Evolutionary conservation across 2,888 invertebrate genomes (phyloP).

Genomic region (Conomelus anceps): DNA sequence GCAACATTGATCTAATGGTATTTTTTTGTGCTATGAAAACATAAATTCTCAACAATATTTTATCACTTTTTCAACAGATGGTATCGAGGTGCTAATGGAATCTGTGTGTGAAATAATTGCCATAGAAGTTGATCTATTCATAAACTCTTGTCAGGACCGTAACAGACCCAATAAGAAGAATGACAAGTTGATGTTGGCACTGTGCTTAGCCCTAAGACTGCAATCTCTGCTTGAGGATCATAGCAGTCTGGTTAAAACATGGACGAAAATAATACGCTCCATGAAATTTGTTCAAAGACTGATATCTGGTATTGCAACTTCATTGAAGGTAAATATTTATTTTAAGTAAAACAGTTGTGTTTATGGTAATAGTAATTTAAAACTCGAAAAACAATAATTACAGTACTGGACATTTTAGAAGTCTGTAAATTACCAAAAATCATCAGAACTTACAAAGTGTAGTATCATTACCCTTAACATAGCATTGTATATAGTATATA

Average conservation of each 20-base stretch:
- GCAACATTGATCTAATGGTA: background rate
- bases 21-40: background rate
- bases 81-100: background rate
- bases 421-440: no score
- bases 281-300: background rate
- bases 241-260: background rate
- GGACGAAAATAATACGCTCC: background rate
- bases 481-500: no score
- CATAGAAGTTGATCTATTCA: background rate
- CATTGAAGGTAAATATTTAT: background rate
- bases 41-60: background rate
- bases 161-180: background rate
- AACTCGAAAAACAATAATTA: no score
- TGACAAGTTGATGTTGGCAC: background rate
- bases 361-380: no score
- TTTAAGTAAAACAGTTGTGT: background rate
- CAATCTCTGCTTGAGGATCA: background rate
- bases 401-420: no score
- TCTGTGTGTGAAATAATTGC: constrained; percentile 4
- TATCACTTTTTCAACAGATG: background rate
- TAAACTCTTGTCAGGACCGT: background rate
- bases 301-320: background rate
- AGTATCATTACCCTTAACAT: no score
- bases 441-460: no score
- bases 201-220: background rate